Evolutionary conservation across 2,113 vertebrate species (phyloP), one percentile per base, ranked within the genome.

Genomic region (Suncus etruscus): DNA sequence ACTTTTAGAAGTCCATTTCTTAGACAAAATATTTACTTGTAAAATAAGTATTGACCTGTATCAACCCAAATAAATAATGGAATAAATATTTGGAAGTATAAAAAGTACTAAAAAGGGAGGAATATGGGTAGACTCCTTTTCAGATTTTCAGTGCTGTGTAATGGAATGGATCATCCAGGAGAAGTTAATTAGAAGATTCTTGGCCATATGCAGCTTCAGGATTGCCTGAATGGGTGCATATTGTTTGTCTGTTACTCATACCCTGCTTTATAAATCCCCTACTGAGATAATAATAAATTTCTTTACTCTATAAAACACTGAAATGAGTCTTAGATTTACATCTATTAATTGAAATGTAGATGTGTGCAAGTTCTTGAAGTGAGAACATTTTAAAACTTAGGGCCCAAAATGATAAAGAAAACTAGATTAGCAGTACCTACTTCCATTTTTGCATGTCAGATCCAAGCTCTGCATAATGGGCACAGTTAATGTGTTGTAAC

Each of bases 231-330:
- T 50, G 48, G 20, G 9, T 7, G 16, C 4, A 4, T 7, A 22
- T 0, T 14, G 31, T n/a, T 76, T 51, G 58, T 47, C 48, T 69
- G 63, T 48, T 29, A 63, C 11, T 47, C 16, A 29, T 15, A 18
- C 63, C 6, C 12, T 78, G 50, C 48, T 83, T 87, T 69, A 47
- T 79, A 87, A 83, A 80, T 1, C 3, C 22, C 50, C 6, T 85
- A 48, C 4, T 72, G 50, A 91, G 61, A 16, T n/a, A 81, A 45
- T 27, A 72, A 39, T 48, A 90, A 85, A 39, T 89, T 32, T 83
- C 58, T 74, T 47, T 88, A 91, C 39, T 39, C 39, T 39, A 39
- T 39, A 39, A 39, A 39, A 80, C 39, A 89, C 1, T 73, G 45
- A 27, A 54, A 11, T 66, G 32, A 90, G 32, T 27, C 27, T 11